Conservation (phyloP, 2,888 invertebrate species). For the Ophion slaviceki region DNA sequence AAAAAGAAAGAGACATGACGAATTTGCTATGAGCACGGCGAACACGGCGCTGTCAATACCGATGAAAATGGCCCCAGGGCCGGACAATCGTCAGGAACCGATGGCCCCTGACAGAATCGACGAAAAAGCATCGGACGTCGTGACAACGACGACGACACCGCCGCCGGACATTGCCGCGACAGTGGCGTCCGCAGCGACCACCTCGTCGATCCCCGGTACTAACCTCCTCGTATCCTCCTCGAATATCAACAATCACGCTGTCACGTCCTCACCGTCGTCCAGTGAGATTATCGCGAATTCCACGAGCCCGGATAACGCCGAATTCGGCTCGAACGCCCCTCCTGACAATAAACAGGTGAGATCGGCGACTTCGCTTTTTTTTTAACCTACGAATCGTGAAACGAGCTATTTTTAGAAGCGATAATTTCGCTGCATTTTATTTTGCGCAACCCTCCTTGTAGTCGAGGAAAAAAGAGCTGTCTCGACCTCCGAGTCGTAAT, state of each 20-base stretch:
- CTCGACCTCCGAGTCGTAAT: not conserved
- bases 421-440: not conserved
- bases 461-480: not conserved
- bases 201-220: constrained; percentile 36
- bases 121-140: constrained; percentile 67
- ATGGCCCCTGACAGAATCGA: constrained; percentile 86
- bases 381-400: not conserved
- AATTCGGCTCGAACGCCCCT: constrained; percentile 67
- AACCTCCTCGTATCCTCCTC: constrained; percentile 45
- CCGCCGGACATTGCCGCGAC: constrained; percentile 34
- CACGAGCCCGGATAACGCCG: constrained; percentile 54
- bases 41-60: constrained; percentile 76
- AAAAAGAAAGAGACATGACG: constrained; percentile 43
- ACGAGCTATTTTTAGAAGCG: not conserved
- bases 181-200: constrained; percentile 29
- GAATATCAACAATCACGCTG: constrained; percentile 51
- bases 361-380: not conserved
- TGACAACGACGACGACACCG: constrained; percentile 52
- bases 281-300: constrained; percentile 52
- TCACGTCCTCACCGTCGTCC: constrained; percentile 47
- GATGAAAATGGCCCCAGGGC: constrained; percentile 91
- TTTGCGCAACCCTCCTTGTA: not conserved
- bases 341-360: constrained; percentile 77
- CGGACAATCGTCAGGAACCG: constrained; percentile 90
- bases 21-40: constrained; percentile 68